phyloP scores from a whole-genome alignment of 2,797 vertebrate species.

The Melanitta fusca region DNA sequence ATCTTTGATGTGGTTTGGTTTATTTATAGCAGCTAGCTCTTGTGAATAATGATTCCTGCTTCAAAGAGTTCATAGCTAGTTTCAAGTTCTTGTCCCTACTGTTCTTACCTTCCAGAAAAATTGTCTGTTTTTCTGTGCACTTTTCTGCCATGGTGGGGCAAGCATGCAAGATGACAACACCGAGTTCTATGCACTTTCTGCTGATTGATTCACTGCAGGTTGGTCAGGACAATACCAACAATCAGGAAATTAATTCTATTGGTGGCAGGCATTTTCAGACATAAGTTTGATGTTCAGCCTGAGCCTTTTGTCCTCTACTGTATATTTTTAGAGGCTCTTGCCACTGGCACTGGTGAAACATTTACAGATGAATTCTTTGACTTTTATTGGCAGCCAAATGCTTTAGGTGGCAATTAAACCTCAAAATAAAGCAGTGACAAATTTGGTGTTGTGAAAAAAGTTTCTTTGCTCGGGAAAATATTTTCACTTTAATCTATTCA shows the following conservation, averaged over 20 bases:
- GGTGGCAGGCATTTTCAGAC: background rate
- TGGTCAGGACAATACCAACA: background rate
- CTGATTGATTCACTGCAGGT: background rate
- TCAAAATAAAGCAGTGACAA: constrained; percentile 38
- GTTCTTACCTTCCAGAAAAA: background rate
- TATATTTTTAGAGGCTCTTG: constrained; percentile 61
- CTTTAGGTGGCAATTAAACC: constrained; percentile 64
- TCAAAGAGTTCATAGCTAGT: constrained; percentile 15
- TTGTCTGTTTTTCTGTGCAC: background rate
- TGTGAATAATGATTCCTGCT: constrained; percentile 45
- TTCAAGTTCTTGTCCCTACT: background rate
- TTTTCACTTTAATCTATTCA: constrained; percentile 42
- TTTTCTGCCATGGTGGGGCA: background rate
- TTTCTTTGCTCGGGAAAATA: background rate
- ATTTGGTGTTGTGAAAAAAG: constrained; percentile 19
- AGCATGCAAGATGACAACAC: background rate
- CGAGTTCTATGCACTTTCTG: background rate
- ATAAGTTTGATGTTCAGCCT: background rate
- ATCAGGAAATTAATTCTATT: background rate
- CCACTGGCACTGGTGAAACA: constrained; percentile 37
- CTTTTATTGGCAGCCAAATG: constrained; percentile 56
- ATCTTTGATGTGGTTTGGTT: constrained; percentile 63
- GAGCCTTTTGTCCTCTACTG: constrained; percentile 35
- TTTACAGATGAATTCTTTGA: constrained; percentile 63
- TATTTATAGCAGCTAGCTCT: constrained; percentile 63